Evolutionary conservation across 1,140 invertebrate species (phyloP).

Genomic region (Gerris buenoi): DNA sequence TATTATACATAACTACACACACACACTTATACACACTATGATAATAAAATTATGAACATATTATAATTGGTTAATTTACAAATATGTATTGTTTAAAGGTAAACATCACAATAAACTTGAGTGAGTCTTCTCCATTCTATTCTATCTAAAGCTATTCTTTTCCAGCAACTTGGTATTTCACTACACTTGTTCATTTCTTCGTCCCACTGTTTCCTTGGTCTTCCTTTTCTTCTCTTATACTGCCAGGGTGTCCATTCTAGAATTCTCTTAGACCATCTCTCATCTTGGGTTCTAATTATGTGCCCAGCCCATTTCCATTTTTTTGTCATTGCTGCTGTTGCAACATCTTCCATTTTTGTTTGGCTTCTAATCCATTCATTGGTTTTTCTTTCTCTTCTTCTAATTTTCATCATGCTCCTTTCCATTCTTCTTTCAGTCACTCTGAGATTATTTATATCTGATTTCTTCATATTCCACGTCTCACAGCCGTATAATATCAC

Average conservation of each 20-base stretch:
- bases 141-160: neutral
- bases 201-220: neutral
- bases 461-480: neutral
- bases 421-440: neutral
- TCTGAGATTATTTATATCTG: neutral
- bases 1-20: no score
- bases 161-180: neutral
- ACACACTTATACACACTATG: no score
- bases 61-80: no score
- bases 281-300: neutral
- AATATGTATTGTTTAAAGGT: no score
- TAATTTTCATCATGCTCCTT: conserved; percentile 3
- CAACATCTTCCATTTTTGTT: neutral
- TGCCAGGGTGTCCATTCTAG: neutral
- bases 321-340: neutral
- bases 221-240: neutral
- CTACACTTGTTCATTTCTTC: neutral
- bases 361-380: neutral
- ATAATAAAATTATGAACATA: no score
- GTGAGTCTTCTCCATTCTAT: neutral
- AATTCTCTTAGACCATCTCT: neutral
- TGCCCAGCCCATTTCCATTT: conserved; percentile 1
- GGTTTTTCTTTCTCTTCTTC: neutral
- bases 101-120: neutral
- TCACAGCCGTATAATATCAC: neutral